These are phyloP conservation scores for Acanthurus leucopareius DNA, from an alignment of 2,797 vertebrate species.

Conservation along the genomic window DNA sequence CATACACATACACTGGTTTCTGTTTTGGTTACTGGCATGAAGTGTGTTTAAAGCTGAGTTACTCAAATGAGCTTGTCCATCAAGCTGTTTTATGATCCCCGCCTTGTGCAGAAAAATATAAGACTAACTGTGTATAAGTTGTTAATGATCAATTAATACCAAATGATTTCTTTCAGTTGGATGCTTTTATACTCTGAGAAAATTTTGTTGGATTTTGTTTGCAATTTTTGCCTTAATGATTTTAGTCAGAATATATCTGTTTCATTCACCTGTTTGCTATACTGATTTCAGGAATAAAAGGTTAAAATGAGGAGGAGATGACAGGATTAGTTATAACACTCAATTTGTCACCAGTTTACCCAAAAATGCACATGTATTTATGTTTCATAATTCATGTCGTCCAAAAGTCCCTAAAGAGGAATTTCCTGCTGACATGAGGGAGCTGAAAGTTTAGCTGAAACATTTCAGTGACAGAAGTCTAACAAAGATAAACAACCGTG, in stretches of 20 bases:
- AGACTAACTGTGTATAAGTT: neutral
- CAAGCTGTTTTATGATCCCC: slow-evolving; percentile 9
- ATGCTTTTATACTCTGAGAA: neutral
- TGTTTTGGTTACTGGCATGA: neutral
- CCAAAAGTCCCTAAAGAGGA: slow-evolving; percentile 36
- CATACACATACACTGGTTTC: neutral
- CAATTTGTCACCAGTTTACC: slow-evolving; percentile 27
- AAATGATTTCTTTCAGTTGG: neutral
- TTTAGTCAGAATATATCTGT: neutral
- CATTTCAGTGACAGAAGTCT: slow-evolving; percentile 19
- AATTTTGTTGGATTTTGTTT: neutral
- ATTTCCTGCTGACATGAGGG: slow-evolving; percentile 20
- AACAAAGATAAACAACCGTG: slow-evolving; percentile 40
- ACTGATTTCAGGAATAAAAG: neutral
- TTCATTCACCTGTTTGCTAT: neutral
- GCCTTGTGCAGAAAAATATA: neutral
- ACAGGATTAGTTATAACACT: neutral
- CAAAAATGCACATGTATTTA: slow-evolving; percentile 11
- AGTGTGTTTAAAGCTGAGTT: slow-evolving; percentile 7
- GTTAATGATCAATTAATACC: neutral
- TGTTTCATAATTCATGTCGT: slow-evolving; percentile 25
- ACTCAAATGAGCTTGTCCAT: slow-evolving; percentile 17
- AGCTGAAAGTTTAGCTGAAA: slow-evolving; percentile 37
- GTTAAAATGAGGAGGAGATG: neutral
- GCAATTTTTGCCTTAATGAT: neutral